These are phyloP conservation scores for Silurus aristotelis DNA, from an alignment of 2,797 vertebrate genomes.

Conservation along the genomic window DNA sequence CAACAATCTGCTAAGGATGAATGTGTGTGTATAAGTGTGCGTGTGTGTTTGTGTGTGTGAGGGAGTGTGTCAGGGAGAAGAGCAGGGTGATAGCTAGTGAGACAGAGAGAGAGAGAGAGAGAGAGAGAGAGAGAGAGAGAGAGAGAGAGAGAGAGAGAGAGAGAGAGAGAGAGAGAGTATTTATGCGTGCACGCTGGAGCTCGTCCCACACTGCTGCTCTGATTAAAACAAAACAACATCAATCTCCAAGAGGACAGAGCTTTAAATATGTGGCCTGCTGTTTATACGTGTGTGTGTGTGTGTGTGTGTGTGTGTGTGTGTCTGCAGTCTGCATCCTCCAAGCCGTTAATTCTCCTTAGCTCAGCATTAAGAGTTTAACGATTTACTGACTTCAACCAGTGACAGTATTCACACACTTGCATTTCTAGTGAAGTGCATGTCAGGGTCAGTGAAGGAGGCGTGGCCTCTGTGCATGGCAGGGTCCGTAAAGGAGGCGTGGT, in stretches of 20 bases:
- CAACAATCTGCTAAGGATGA: slow-evolving; percentile 24
- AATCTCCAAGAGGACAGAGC: slow-evolving; percentile 67
- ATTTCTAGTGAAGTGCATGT: neutral
- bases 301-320: slow-evolving; percentile 35
- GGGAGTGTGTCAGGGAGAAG: neutral
- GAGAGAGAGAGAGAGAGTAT: slow-evolving; percentile 29
- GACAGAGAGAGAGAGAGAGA: neutral
- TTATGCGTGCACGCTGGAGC: slow-evolving; percentile 62
- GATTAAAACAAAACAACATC: slow-evolving; percentile 78
- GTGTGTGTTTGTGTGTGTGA: neutral
- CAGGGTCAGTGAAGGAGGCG: neutral
- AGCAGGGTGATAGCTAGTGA: neutral
- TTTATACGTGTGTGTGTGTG: slow-evolving; percentile 37
- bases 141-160: neutral
- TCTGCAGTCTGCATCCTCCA: neutral
- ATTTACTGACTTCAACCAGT: neutral
- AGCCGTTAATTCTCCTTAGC: slow-evolving; percentile 46
- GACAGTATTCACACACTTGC: neutral
- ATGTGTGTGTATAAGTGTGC: slow-evolving; percentile 17
- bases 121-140: neutral
- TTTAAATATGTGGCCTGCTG: slow-evolving; percentile 68
- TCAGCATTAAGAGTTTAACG: neutral
- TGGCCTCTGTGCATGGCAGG: neutral
- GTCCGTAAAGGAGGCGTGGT: neutral
- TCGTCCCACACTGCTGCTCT: slow-evolving; percentile 65